Conservation (phyloP, 2,888 invertebrate genomes). For the Synergus gifuensis region DNA sequence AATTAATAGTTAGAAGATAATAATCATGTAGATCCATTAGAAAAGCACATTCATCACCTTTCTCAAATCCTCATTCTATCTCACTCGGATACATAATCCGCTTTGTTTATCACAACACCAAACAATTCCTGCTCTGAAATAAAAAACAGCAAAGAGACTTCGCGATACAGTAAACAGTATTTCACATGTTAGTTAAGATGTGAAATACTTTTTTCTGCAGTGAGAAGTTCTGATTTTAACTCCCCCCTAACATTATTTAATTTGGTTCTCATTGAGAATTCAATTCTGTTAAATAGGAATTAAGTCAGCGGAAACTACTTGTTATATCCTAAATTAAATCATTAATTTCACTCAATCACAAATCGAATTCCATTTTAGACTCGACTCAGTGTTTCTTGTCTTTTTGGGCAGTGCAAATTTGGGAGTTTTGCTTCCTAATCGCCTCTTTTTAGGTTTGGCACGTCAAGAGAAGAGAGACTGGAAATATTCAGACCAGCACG, state of each 20-base stretch:
- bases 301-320: slow-evolving; percentile 41
- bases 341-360: slow-evolving; percentile 27
- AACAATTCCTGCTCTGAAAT: slow-evolving; percentile 64
- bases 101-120: slow-evolving; percentile 65
- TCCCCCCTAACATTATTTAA: neutral
- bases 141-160: slow-evolving; percentile 50
- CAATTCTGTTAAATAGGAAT: slow-evolving; percentile 1
- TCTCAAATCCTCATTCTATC: slow-evolving; percentile 49
- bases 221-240: slow-evolving; percentile 13
- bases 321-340: slow-evolving; percentile 26
- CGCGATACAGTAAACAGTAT: slow-evolving; percentile 21
- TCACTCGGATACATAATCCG: too few relatives aligned
- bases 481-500: neutral
- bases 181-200: slow-evolving; percentile 11
- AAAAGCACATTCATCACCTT: slow-evolving; percentile 49
- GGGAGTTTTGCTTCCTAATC: slow-evolving; percentile 40
- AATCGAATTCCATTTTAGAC: slow-evolving; percentile 26
- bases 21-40: slow-evolving; percentile 46
- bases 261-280: slow-evolving; percentile 4
- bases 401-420: slow-evolving; percentile 42
- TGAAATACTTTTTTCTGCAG: slow-evolving; percentile 47
- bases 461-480: slow-evolving; percentile 32
- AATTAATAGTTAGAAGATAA: slow-evolving; percentile 57
- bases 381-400: slow-evolving; percentile 9
- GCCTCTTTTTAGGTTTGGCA: slow-evolving; percentile 38